Evolutionary conservation across 2,797 vertebrate species (phyloP).

Genomic region (Alca torda): DNA sequence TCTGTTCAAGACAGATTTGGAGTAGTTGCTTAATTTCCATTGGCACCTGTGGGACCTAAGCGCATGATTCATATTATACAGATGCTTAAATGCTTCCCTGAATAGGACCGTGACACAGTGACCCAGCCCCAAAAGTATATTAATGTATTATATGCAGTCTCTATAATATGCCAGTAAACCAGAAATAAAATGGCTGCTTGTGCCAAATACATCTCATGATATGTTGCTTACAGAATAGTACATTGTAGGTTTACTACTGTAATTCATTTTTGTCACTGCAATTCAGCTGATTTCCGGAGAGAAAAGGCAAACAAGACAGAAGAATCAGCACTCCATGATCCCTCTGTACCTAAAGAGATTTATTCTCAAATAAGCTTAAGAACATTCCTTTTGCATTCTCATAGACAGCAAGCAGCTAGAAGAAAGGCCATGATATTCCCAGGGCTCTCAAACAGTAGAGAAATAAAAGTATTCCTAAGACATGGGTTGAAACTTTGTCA

Average conservation of each 20-base stretch:
- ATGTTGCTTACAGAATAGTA: not conserved
- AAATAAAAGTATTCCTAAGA: not conserved
- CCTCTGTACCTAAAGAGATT: not conserved
- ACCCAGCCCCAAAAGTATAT: not conserved
- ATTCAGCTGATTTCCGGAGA: not conserved
- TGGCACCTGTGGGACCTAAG: slow-evolving; percentile 10
- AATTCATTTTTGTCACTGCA: slow-evolving; percentile 42
- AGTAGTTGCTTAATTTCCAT: slow-evolving; percentile 38
- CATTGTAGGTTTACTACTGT: slow-evolving; percentile 9
- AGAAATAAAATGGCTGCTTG: slow-evolving; percentile 17
- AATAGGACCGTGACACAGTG: slow-evolving; percentile 24
- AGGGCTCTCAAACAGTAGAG: not conserved
- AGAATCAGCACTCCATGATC: not conserved
- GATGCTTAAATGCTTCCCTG: not conserved
- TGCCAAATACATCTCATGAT: slow-evolving; percentile 41
- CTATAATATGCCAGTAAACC: slow-evolving; percentile 24
- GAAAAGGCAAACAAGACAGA: not conserved
- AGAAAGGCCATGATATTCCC: not conserved
- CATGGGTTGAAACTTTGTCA: not conserved
- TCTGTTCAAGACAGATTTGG: not conserved
- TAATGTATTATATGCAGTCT: not conserved
- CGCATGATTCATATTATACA: slow-evolving; percentile 4
- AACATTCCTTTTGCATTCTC: not conserved
- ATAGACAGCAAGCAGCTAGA: not conserved
- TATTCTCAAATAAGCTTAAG: slow-evolving; percentile 12